phyloP scores from a whole-genome alignment of 2,113 vertebrate species.

The Cinclus mexicanus region DNA sequence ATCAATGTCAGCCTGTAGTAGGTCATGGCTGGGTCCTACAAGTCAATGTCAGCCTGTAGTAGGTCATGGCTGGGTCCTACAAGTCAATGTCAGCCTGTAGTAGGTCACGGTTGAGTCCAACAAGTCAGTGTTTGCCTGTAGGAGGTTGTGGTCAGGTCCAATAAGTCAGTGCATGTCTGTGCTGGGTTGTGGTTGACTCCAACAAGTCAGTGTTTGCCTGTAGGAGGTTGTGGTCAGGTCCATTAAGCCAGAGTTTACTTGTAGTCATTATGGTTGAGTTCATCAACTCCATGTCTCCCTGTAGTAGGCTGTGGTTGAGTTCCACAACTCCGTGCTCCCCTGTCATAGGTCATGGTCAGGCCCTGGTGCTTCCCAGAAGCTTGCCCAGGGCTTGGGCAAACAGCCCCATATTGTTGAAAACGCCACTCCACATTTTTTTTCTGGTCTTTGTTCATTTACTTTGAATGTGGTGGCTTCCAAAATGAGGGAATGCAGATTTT shows the following conservation, averaged over 20 bases:
- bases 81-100: neutral
- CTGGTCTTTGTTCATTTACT: neutral
- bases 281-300: too few relatives aligned
- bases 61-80: fast-evolving
- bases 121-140: fast-evolving
- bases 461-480: neutral
- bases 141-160: neutral
- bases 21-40: fast-evolving
- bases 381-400: neutral
- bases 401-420: neutral
- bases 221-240: neutral
- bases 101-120: fast-evolving
- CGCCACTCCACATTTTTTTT: neutral
- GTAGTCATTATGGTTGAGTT: neutral
- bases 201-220: fast-evolving
- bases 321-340: neutral
- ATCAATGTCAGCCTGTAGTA: fast-evolving
- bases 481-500: neutral
- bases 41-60: fast-evolving
- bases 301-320: neutral
- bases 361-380: neutral
- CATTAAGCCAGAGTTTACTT: neutral
- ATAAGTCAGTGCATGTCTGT: too few relatives aligned
- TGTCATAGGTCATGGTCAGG: fast-evolving
- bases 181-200: too few relatives aligned